Base-by-base conservation (phyloP, 37 sponge, comb jelly and placozoan species). In the Aplysina aerophoba region DNA sequence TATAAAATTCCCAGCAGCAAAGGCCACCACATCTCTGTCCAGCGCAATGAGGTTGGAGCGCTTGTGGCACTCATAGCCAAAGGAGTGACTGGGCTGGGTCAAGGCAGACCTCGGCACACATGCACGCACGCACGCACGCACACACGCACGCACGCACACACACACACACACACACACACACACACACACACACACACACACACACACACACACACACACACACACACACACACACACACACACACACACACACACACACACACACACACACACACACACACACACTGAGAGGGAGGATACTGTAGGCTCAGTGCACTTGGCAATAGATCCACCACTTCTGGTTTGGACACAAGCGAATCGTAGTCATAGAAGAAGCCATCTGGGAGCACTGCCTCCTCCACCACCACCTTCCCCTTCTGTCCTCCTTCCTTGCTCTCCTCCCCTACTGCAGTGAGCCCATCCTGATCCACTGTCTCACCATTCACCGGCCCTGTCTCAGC, bases 61-160 rank as follows among this genome's bases (percentile, higher is more conserved):
- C 71, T 92, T 93, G 85, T 91, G 90, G 77, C 94, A 96, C 81
- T 99, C 99, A 69, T 93, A 99, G 27, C 99, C 99, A 86, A 95
- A 99, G 27, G 97, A 96, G 71, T 96, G 95, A 61, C 94, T 91
- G 40, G 36, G 30, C 34, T 63, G 69, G 37, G 85, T 65, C 30
- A 81, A 34, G 44, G 86, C 4, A 55, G 21, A 78, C 57, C 72
- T 25, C 0, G 65, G 33, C 34, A 20, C 21, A 30, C 24, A 63
- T 28, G 53, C 21, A 4, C 6, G 12, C 37, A 78, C 30, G 35
- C 13, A 84, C 34, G 55, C 58, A 44, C 35, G 69, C 24, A 69
- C 20, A 27, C 35, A 37, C 44, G 20, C 28, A 4, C 53, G 27
- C 12, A 28, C 17, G 24, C 8, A 27, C 27, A 19, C 25, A 15